Percentiles rank a stretch among this genome's conserved stretches.
Conservation (phyloP, 2,888 invertebrate species). For the Dioctria rufipes region DNA sequence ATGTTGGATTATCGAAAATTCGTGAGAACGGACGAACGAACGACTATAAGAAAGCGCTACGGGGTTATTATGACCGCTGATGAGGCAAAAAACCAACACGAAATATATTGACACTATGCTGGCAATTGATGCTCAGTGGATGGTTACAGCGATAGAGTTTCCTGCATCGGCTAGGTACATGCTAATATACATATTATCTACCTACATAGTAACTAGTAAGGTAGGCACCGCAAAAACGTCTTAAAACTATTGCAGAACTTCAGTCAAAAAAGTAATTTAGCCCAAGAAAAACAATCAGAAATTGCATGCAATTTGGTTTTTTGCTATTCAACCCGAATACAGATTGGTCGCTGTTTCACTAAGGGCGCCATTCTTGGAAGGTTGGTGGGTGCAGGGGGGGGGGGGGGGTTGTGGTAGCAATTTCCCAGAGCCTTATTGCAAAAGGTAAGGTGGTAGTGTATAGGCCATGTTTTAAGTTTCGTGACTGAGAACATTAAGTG, state of each 20-base stretch:
- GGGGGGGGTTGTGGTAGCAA: neutral
- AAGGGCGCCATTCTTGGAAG: slow-evolving; percentile 2
- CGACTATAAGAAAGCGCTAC: too few species aligned
- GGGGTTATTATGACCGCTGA: too few species aligned
- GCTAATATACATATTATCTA: neutral
- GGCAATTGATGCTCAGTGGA: slow-evolving; percentile 28
- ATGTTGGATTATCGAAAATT: slow-evolving; percentile 29
- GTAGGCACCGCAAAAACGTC: slow-evolving; percentile 38
- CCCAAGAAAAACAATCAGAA: slow-evolving; percentile 50
- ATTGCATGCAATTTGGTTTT: slow-evolving; percentile 53
- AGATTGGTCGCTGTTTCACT: slow-evolving; percentile 6
- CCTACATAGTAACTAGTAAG: too few species aligned
- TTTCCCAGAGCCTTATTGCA: slow-evolving; percentile 4
- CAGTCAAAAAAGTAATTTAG: slow-evolving; percentile 52
- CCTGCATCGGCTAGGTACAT: slow-evolving; percentile 1
- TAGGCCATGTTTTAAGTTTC: slow-evolving; percentile 56
- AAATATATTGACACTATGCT: slow-evolving; percentile 29
- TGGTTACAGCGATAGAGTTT: slow-evolving; percentile 12
- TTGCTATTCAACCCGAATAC: slow-evolving; percentile 26
- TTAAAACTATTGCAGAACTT: slow-evolving; percentile 30
- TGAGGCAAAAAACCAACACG: neutral
- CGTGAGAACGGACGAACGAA: neutral
- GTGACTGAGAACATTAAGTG: slow-evolving; percentile 63
- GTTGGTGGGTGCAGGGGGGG: neutral
- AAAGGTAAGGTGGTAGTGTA: neutral